Conservation (phyloP, 2,113 vertebrate genomes). For the Sinocyclocheilus maitianheensis region DNA sequence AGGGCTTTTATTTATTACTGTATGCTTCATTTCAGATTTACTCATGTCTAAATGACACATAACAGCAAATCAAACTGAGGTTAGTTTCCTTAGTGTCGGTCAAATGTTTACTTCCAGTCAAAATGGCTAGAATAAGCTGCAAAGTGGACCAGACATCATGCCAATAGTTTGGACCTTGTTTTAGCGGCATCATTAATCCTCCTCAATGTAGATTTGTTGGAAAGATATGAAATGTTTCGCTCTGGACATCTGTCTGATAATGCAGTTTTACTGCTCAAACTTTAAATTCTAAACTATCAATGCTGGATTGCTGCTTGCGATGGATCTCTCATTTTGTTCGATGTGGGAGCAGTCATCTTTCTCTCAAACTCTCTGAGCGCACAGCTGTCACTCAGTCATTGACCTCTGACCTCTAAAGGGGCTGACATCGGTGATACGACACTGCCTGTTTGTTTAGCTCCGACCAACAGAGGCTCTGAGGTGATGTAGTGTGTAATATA, state of each 20-base stretch:
- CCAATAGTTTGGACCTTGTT: not conserved
- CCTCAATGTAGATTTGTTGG: not conserved
- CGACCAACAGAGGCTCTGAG: conserved; percentile 44
- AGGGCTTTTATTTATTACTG: too few species aligned
- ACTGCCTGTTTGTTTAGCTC: conserved; percentile 55
- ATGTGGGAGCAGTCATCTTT: not conserved
- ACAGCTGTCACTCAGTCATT: conserved; percentile 39
- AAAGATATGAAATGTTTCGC: not conserved
- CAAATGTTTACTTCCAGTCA: too few species aligned
- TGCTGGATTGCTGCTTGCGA: not conserved
- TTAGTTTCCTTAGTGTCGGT: too few species aligned
- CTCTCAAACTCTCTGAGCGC: not conserved
- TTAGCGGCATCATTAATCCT: not conserved
- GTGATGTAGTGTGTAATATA: not conserved
- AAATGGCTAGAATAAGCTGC: not conserved
- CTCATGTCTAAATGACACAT: too few species aligned
- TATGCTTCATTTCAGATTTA: too few species aligned
- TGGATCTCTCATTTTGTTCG: not conserved
- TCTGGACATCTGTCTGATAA: not conserved
- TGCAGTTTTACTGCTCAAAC: not conserved
- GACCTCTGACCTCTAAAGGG: conserved; percentile 51
- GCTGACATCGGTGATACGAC: conserved; percentile 37
- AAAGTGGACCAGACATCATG: not conserved
- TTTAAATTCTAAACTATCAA: not conserved
- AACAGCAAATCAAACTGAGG: too few species aligned